These are phyloP conservation scores for Platorchestia sp. DNA, from an alignment of 1,140 invertebrate species.

Conservation along the genomic window DNA sequence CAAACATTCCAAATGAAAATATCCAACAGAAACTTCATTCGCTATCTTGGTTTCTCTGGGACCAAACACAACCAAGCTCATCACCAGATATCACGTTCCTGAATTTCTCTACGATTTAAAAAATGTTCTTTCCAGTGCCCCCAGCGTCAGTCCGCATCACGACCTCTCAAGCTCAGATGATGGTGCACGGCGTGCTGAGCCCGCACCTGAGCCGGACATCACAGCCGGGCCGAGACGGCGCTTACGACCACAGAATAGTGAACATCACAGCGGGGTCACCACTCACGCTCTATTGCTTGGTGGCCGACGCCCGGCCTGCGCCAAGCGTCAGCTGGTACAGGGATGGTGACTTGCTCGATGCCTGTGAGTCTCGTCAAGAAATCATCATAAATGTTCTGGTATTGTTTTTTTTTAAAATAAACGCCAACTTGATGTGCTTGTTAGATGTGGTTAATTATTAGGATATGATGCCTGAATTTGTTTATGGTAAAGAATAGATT, in stretches of 20 bases:
- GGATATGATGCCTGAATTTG: no score
- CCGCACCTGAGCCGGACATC: not conserved
- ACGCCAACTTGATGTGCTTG: no score
- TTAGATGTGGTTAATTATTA: no score
- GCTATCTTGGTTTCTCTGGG: no score
- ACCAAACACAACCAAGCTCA: not conserved
- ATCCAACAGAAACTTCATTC: not conserved
- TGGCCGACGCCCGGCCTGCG: conserved; percentile 87
- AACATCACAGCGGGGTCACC: conserved; percentile 87
- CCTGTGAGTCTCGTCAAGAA: conserved; percentile 75
- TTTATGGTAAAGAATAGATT: no score
- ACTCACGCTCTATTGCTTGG: conserved; percentile 83
- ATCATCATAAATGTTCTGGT: no score
- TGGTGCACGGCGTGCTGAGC: not conserved
- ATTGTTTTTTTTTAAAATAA: no score
- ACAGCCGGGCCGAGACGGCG: not conserved
- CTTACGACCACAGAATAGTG: conserved; percentile 74
- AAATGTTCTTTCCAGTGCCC: not conserved
- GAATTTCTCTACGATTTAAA: not conserved
- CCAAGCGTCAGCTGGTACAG: conserved; percentile 90
- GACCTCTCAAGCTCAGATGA: conserved; percentile 32
- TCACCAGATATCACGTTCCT: not conserved
- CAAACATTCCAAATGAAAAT: not conserved
- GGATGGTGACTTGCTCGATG: conserved; percentile 84
- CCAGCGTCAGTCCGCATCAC: conserved; percentile 19